phyloP scores from a whole-genome alignment of 1,140 invertebrate species.

The Listronotus oregonensis region DNA sequence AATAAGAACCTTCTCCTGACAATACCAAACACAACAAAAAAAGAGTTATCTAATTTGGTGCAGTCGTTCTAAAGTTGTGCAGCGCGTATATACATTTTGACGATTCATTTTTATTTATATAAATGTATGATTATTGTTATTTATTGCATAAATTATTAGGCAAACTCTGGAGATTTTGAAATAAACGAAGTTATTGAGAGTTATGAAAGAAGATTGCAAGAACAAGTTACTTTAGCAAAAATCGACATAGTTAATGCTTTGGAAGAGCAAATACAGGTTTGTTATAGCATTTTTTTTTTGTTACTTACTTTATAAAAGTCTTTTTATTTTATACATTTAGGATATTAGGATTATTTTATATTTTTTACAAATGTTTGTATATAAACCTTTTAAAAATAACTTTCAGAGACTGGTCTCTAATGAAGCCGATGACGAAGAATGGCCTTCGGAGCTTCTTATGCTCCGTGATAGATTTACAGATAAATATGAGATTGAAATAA shows the following conservation, averaged over 20 bases:
- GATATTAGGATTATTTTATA: neutral
- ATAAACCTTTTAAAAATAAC: constrained; percentile 20
- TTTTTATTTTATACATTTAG: too few species aligned
- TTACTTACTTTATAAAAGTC: too few species aligned
- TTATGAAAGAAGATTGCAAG: constrained; percentile 60
- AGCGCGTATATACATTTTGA: too few species aligned
- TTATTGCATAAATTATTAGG: constrained; percentile 36
- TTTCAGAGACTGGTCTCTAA: constrained; percentile 66
- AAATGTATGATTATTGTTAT: too few species aligned
- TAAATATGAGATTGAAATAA: constrained; percentile 62
- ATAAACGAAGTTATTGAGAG: constrained; percentile 57
- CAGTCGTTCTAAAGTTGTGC: too few species aligned
- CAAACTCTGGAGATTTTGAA: constrained; percentile 54
- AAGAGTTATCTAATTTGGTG: too few species aligned
- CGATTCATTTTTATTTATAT: too few species aligned
- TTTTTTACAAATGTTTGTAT: constrained; percentile 6
- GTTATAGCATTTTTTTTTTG: neutral
- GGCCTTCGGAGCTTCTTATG: constrained; percentile 70
- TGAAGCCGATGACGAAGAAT: constrained; percentile 67
- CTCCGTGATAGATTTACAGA: constrained; percentile 70
- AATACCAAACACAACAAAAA: too few species aligned
- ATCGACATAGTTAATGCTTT: constrained; percentile 64
- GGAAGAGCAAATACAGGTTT: constrained; percentile 67
- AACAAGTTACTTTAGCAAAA: constrained; percentile 64
- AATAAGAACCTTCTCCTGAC: too few species aligned